These are phyloP conservation scores for Drosophila orena DNA, from an alignment of 1,140 invertebrate species.

Conservation along the genomic window DNA sequence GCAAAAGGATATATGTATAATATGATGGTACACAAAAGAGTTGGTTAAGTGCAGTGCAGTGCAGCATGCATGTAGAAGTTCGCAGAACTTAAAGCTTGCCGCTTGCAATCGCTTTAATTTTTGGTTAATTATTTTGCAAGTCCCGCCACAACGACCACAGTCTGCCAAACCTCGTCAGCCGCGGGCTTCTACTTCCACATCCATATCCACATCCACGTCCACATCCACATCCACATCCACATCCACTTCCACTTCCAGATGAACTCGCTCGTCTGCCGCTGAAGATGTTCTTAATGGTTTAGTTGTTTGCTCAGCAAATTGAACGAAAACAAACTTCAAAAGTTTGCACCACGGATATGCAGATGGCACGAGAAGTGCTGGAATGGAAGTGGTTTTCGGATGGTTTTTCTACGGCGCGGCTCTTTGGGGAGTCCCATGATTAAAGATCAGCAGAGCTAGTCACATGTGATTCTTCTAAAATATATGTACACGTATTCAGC, in stretches of 20 bases:
- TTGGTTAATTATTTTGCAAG: conserved; percentile 36
- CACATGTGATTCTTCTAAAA: neutral
- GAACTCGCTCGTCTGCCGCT: conserved; percentile 20
- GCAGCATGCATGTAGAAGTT: neutral
- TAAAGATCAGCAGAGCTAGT: neutral
- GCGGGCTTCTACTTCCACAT: neutral
- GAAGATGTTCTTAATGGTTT: conserved; percentile 65
- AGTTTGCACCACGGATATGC: conserved; percentile 54
- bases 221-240: neutral
- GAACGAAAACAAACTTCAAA: conserved; percentile 75
- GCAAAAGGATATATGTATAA: conserved; percentile 24
- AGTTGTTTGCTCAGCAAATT: conserved; percentile 73
- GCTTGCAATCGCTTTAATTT: conserved; percentile 2
- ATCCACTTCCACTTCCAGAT: neutral
- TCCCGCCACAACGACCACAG: neutral
- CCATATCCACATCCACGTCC: neutral
- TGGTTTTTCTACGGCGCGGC: neutral
- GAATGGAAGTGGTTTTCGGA: conserved; percentile 4
- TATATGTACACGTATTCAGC: neutral
- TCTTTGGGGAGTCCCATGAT: neutral
- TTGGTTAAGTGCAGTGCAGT: neutral
- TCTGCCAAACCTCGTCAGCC: conserved; percentile 10
- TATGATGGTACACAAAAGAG: conserved; percentile 6
- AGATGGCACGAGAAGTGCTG: conserved; percentile 13
- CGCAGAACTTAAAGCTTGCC: neutral